Percentiles rank a stretch among this genome's conserved stretches.
phyloP scores from a whole-genome alignment of 2,888 invertebrate species.

The Norana najaformis region DNA sequence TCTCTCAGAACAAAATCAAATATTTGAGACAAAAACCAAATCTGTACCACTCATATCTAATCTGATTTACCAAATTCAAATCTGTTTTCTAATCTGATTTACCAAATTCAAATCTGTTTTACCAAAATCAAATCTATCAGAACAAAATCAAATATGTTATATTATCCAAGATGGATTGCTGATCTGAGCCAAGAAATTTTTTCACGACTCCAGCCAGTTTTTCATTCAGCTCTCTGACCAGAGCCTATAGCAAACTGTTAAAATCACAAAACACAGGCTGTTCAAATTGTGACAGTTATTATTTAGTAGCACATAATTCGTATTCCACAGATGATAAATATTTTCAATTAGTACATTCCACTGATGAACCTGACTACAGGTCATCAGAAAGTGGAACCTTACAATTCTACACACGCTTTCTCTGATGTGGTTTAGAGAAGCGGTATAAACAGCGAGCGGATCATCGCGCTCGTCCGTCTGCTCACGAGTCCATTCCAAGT shows the following conservation, averaged over 20 bases:
- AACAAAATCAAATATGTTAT: neutral
- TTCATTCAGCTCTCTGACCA: neutral
- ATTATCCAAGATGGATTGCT: neutral
- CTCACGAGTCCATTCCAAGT: slow-evolving; percentile 72
- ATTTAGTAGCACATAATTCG: neutral
- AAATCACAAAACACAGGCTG: neutral
- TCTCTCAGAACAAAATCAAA: too few relatives aligned
- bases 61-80: neutral
- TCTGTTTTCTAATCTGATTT: neutral
- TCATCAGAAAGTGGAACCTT: neutral
- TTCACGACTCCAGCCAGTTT: neutral
- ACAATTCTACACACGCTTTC: neutral
- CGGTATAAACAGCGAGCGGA: neutral
- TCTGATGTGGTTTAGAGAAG: neutral
- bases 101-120: neutral
- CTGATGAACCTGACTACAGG: neutral
- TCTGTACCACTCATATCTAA: neutral
- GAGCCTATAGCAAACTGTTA: neutral
- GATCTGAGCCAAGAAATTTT: neutral
- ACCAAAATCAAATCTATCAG: neutral
- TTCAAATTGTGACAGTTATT: neutral
- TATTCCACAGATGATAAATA: neutral
- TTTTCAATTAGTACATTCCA: neutral
- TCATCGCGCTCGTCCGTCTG: neutral
- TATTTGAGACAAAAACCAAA: neutral